Evolutionary conservation across 1,140 invertebrate genomes (phyloP), one percentile per base, ranked within the genome.

Genomic region (Triops longicaudatus): DNA sequence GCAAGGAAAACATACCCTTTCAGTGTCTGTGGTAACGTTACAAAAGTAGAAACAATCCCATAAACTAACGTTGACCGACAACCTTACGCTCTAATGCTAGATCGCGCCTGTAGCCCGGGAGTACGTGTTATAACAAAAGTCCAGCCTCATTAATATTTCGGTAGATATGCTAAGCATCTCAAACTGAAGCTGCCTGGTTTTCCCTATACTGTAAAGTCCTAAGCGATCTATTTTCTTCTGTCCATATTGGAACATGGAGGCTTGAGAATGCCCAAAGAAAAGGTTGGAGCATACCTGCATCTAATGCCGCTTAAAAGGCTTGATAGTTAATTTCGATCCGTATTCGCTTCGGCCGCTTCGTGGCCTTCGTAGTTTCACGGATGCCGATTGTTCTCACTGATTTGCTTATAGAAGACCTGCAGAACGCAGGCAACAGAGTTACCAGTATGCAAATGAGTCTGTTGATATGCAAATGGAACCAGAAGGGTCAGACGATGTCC

Each of bases 381-480:
- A 63, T 63, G 50, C 50, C 50, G 17, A 22, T 37, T 17, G 50
- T 63, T 63, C 50, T 63, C n/a, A 63, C 50, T 63, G 14, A 37
- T 63, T 63, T 63, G 50, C 50, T 10, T 3, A 17, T 63, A 63
- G 14, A 22, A 63, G 22, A 63, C 17, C 43, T 44, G 43, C 50
- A 63, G 50, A 22, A 7, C 31, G 31, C 2, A 37, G 50, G 50
- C 17, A n/a, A 63, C 50, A 63, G 22, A 63, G 50, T 63, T n/a
- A 63, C 50, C 50, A 63, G 50, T 63, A 63, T 63, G 50, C 50
- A 63, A 63, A 63, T 63, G 50, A 63, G 50, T 1, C 50, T 63
- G 17, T 63, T 63, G 50, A 63, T 63, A 63, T 63, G 50, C 50
- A 63, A 63, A 63, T 63, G 50, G 14, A 22, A 17, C 50, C 14